Conservation (phyloP, 2,797 vertebrate species). For the Cephalopachus bancanus region DNA sequence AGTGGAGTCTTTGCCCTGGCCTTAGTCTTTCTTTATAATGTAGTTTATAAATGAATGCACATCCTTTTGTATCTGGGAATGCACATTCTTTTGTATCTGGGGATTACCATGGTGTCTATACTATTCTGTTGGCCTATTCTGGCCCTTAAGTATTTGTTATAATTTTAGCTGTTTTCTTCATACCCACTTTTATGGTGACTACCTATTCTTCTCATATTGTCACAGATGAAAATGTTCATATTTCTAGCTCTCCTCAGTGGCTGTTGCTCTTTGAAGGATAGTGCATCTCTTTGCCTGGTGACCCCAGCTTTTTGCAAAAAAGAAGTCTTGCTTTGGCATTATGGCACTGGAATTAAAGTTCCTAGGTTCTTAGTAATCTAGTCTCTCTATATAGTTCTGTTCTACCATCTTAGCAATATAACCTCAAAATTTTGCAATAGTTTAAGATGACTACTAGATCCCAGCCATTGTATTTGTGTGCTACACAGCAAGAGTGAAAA, state of each 20-base stretch:
- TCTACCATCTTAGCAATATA: background rate
- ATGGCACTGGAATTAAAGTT: background rate
- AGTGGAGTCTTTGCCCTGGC: background rate
- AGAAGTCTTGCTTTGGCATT: background rate
- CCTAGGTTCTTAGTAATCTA: background rate
- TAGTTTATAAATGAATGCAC: background rate
- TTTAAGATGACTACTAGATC: background rate
- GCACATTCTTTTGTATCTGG: too few relatives aligned
- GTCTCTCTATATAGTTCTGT: background rate
- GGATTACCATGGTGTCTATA: background rate
- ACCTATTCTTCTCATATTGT: background rate
- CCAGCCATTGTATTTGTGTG: background rate
- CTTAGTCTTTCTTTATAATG: background rate
- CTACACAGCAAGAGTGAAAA: background rate
- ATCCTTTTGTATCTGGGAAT: background rate
- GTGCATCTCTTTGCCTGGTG: background rate
- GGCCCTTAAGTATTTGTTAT: background rate
- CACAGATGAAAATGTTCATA: background rate
- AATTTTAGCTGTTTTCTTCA: conserved; percentile 59
- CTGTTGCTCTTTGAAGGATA: background rate
- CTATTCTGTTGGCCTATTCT: background rate
- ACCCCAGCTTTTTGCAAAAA: background rate
- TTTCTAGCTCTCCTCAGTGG: background rate
- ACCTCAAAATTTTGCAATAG: background rate
- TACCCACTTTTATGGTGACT: background rate